phyloP scores from a whole-genome alignment of 2,797 vertebrate species.

The Ceryle rudis region DNA sequence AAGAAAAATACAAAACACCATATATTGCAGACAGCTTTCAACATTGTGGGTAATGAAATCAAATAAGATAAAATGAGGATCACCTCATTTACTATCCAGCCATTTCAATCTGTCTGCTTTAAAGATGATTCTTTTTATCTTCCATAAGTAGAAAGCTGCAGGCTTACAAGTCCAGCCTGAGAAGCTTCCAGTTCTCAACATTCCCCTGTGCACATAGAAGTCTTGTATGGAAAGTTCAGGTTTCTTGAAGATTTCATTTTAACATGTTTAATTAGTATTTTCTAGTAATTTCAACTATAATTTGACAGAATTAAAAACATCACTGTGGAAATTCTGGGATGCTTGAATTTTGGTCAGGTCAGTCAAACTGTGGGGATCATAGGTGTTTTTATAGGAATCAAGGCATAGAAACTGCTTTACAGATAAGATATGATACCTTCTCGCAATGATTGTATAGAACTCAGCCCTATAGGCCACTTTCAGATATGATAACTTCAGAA shows the following conservation, averaged over 20 bases:
- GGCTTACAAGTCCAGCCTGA: background rate
- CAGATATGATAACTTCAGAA: background rate
- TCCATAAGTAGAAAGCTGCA: background rate
- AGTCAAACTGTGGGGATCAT: background rate
- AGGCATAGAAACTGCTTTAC: background rate
- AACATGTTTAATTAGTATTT: background rate
- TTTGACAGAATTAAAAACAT: background rate
- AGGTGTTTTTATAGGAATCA: background rate
- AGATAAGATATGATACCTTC: background rate
- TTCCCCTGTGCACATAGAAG: background rate
- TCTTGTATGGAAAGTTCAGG: rapidly evolving
- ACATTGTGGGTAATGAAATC: conserved; percentile 13
- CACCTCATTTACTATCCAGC: background rate
- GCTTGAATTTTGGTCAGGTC: background rate
- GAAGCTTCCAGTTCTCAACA: background rate
- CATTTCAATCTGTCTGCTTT: background rate
- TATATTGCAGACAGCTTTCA: background rate
- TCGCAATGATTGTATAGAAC: background rate
- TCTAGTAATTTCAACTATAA: background rate
- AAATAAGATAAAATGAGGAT: conserved; percentile 51
- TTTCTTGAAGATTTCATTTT: background rate
- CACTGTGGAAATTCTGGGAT: background rate
- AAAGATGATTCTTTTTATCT: background rate
- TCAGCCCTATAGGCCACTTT: background rate
- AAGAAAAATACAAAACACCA: conserved; percentile 40